A percentile compares a stretch with the other conserved stretches of the same genome.
Evolutionary conservation across 2,797 vertebrate species (phyloP).

Genomic region (Spinus olivaceus): DNA sequence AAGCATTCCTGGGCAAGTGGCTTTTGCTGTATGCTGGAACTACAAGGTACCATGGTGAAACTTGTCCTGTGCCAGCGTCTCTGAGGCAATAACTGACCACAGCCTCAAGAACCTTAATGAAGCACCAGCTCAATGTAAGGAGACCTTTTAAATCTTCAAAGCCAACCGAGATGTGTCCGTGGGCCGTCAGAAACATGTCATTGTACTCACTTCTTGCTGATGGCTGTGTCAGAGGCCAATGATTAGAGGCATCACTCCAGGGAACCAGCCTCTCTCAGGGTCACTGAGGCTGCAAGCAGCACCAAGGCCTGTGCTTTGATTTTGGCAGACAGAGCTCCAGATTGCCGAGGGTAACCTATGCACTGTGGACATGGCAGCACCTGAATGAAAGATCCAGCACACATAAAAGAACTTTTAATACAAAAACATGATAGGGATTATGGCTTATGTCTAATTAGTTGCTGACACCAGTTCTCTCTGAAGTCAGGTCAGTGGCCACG

Average conservation of each 20-base stretch:
- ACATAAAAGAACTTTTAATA: not conserved
- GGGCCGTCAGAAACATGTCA: not conserved
- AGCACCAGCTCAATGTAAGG: not conserved
- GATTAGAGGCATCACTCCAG: accelerated
- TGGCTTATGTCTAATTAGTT: not conserved
- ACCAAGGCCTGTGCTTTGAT: not conserved
- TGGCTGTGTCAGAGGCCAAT: not conserved
- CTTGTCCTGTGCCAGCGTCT: not conserved
- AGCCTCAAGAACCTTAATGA: not conserved
- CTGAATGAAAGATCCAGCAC: not conserved
- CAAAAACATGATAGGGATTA: not conserved
- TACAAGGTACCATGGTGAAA: not conserved
- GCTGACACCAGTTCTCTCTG: not conserved
- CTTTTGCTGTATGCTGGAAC: not conserved
- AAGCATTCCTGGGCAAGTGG: not conserved
- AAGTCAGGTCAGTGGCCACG: not conserved
- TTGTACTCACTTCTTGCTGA: not conserved
- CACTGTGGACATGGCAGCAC: accelerated
- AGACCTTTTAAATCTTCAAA: not conserved
- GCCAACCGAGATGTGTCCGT: accelerated
- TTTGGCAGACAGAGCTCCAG: not conserved
- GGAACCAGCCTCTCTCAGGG: not conserved
- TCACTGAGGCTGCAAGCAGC: not conserved
- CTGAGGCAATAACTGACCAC: not conserved
- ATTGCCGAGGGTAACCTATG: not conserved